These are phyloP conservation scores for Ephestia elutella DNA, from an alignment of 1,140 invertebrate species.

Conservation along the genomic window DNA sequence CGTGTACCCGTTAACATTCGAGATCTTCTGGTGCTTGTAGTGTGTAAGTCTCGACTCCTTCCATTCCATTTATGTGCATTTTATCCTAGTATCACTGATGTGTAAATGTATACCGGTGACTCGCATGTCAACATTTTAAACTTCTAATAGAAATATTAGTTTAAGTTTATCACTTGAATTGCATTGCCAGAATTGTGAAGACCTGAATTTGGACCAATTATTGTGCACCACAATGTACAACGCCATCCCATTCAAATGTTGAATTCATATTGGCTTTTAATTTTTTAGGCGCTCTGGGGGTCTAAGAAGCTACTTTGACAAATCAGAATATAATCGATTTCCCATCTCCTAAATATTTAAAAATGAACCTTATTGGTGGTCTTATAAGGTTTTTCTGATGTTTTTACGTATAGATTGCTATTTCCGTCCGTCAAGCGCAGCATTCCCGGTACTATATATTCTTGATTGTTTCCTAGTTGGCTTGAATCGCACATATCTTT, in stretches of 20 bases:
- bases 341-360: no score
- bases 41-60: constrained; percentile 52
- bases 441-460: constrained; percentile 10
- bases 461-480: constrained; percentile 11
- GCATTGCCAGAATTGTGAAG: constrained; percentile 33
- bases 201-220: constrained; percentile 43
- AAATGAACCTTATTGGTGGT: no score
- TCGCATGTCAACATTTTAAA: neutral
- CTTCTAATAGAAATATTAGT: neutral
- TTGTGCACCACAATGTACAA: neutral
- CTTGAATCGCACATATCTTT: constrained; percentile 30
- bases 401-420: neutral
- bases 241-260: neutral
- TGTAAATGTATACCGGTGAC: neutral
- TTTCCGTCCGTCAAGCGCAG: constrained; percentile 30
- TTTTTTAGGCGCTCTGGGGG: neutral
- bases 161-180: constrained; percentile 16
- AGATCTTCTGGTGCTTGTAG: constrained; percentile 69
- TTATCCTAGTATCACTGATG: constrained; percentile 22
- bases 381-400: neutral
- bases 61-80: constrained; percentile 56
- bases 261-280: neutral
- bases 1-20: constrained; percentile 33
- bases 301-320: no score
- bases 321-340: no score